Evolutionary conservation across 64 coral and sea anemone genomes (phyloP).

Genomic region (Montipora capricornis): DNA sequence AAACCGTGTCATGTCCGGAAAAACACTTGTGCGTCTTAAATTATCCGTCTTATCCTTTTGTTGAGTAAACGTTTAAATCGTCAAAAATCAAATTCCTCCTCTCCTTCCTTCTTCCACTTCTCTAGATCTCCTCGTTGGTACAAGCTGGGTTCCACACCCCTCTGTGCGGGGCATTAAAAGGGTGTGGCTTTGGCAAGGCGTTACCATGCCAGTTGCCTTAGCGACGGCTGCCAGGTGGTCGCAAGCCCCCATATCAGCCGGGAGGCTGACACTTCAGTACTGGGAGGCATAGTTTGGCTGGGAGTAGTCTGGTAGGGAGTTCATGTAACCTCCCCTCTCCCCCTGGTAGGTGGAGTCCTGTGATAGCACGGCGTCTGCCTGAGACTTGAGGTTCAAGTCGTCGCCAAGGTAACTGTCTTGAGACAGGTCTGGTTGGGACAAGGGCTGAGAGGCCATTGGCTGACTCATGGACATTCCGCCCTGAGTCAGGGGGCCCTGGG

Average conservation of each 20-base stretch:
- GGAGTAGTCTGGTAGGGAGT: slow-evolving; percentile 98
- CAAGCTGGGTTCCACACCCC: slow-evolving; percentile 10
- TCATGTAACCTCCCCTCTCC: slow-evolving; percentile 97
- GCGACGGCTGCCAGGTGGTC: slow-evolving; percentile 57
- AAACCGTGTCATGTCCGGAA: background rate
- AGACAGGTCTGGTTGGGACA: slow-evolving; percentile 98
- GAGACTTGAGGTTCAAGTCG: slow-evolving; percentile 99
- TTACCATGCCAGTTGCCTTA: slow-evolving; percentile 41
- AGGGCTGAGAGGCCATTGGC: slow-evolving; percentile 96
- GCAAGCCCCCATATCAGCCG: slow-evolving; percentile 53
- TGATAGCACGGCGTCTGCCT: slow-evolving; percentile 95
- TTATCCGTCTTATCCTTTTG: background rate
- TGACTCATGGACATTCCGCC: slow-evolving; percentile 99
- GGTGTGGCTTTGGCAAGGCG: slow-evolving; percentile 49
- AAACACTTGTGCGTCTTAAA: background rate
- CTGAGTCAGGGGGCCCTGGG: slow-evolving; percentile 96
- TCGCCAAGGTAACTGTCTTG: slow-evolving; percentile 99
- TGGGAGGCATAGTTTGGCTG: slow-evolving; percentile 99
- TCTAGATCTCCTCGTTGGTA: background rate
- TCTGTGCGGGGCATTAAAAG: slow-evolving; percentile 34
- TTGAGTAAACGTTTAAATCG: slow-evolving; percentile 32
- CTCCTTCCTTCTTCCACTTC: background rate
- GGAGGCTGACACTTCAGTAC: slow-evolving; percentile 70
- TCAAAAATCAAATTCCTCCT: slow-evolving; percentile 21
- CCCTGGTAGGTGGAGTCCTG: slow-evolving; percentile 99